Percentiles rank a stretch among this genome's conserved stretches.
phyloP scores from a whole-genome alignment of 2,113 vertebrate genomes.

The Pseudorasbora parva region DNA sequence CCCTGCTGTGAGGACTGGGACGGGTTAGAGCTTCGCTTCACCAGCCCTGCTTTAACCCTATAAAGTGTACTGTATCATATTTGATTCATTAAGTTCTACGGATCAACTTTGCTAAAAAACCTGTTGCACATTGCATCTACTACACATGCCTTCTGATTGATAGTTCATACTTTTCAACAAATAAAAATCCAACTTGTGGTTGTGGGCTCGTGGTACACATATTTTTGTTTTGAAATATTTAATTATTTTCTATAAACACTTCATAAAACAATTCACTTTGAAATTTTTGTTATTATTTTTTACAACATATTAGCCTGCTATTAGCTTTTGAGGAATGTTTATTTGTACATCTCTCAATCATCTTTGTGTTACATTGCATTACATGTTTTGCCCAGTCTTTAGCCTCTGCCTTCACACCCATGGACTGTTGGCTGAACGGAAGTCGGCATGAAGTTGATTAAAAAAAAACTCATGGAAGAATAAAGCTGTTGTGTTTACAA shows the following conservation, averaged over 20 bases:
- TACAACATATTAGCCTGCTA: no score
- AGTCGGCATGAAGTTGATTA: no score
- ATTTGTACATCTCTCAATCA: neutral
- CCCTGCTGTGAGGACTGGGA: neutral
- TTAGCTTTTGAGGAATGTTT: neutral
- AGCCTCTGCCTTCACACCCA: no score
- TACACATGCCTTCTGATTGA: neutral
- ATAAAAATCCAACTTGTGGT: neutral
- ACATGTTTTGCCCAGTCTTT: neutral
- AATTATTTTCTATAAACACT: neutral
- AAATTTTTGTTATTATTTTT: neutral
- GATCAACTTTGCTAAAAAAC: neutral
- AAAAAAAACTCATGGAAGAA: no score
- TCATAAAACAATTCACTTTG: neutral
- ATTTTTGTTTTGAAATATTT: neutral
- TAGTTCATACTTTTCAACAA: neutral
- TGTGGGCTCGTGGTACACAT: neutral
- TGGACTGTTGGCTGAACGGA: no score
- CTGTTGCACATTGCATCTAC: neutral
- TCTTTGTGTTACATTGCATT: neutral
- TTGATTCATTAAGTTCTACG: neutral
- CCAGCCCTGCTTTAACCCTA: neutral
- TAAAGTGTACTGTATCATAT: neutral
- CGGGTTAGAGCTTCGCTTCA: neutral
- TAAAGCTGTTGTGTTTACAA: no score